Percentiles rank a stretch among this genome's conserved stretches.
phyloP scores from a whole-genome alignment of 2,797 vertebrate species.

The Pempheris klunzingeri region DNA sequence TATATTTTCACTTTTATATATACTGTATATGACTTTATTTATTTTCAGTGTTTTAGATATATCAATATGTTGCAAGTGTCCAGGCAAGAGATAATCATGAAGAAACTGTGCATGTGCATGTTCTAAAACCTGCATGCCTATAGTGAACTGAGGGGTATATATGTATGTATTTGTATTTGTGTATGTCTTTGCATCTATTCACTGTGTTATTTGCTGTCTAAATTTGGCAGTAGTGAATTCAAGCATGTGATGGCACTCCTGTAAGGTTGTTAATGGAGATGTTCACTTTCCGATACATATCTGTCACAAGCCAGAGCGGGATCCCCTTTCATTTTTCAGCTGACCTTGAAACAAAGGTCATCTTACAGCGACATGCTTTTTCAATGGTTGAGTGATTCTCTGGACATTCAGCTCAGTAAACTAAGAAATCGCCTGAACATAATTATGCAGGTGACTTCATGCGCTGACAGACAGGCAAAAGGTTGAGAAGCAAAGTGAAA shows the following conservation, averaged over 20 bases:
- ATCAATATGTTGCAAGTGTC: neutral
- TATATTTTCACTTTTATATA: neutral
- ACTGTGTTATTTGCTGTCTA: constrained; percentile 8
- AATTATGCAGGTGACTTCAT: constrained; percentile 45
- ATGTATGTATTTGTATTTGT: neutral
- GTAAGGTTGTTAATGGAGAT: constrained; percentile 44
- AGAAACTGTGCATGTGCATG: neutral
- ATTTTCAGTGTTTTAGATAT: neutral
- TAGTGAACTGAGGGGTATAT: neutral
- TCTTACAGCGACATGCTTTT: constrained; percentile 44
- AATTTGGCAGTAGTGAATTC: constrained; percentile 21
- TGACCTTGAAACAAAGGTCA: constrained; percentile 72
- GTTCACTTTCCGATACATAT: constrained; percentile 52
- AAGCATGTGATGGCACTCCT: constrained; percentile 13
- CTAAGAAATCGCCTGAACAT: constrained; percentile 27
- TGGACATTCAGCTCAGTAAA: constrained; percentile 33
- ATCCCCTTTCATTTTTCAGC: constrained; percentile 63
- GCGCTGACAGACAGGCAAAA: constrained; percentile 35
- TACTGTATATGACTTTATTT: neutral
- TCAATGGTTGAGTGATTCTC: constrained; percentile 48
- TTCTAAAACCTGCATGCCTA: neutral
- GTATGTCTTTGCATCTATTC: neutral
- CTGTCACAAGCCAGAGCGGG: constrained; percentile 42
- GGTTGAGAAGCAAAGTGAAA: constrained; percentile 34
- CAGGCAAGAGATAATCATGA: neutral